Conservation (phyloP, 2,797 vertebrate species). For the Choloepus didactylus region DNA sequence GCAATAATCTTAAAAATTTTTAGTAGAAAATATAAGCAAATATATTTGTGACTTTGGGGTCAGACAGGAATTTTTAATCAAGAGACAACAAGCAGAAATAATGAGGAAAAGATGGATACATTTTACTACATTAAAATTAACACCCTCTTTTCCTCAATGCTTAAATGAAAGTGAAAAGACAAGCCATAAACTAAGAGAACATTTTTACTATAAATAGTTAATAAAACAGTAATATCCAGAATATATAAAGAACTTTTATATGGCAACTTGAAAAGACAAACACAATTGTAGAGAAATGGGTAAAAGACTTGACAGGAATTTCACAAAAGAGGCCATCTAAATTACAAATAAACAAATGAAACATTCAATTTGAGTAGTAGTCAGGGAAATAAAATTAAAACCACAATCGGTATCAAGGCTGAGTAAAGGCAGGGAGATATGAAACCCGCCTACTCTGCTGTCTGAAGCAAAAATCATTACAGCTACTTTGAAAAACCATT, state of each 20-base stretch:
- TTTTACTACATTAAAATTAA: not conserved
- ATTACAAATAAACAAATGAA: not conserved
- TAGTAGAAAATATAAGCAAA: not conserved
- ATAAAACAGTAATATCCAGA: not conserved
- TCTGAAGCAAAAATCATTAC: too few species aligned
- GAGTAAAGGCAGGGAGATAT: not conserved
- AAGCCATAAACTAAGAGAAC: fast-evolving
- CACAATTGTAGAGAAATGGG: fast-evolving
- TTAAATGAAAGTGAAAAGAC: not conserved
- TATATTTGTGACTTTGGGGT: not conserved
- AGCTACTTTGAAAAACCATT: not conserved
- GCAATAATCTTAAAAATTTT: not conserved
- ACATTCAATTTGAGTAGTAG: not conserved
- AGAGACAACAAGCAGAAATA: not conserved
- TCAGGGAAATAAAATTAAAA: not conserved
- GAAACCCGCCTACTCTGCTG: not conserved
- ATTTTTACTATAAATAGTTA: fast-evolving
- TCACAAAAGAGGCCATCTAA: not conserved
- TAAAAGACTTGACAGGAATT: not conserved
- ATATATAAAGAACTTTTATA: too few species aligned
- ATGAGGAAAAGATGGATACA: not conserved
- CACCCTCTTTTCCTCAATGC: not conserved
- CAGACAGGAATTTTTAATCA: not conserved
- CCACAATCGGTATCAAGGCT: not conserved
- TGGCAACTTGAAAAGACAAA: not conserved